Percentiles rank a stretch among this genome's conserved stretches.
These are phyloP conservation scores for Tenthredo notha DNA, from an alignment of 2,888 invertebrate genomes.

Conservation along the genomic window DNA sequence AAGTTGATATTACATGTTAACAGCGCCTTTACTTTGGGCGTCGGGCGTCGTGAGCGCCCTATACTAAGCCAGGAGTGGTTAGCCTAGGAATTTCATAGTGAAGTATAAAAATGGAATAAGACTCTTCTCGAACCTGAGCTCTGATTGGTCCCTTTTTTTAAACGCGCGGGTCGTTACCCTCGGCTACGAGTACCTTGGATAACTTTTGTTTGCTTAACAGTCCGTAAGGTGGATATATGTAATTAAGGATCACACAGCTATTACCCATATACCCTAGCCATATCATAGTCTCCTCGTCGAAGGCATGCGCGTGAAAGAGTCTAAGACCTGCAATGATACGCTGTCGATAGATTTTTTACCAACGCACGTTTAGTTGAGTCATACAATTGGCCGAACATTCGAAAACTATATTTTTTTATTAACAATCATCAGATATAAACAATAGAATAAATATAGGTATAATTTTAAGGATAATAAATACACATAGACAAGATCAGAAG, in stretches of 20 bases:
- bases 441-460: constrained; percentile 36
- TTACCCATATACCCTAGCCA: constrained; percentile 30
- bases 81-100: constrained; percentile 52
- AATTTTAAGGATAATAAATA: constrained; percentile 38
- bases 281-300: neutral
- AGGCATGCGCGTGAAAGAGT: constrained; percentile 15
- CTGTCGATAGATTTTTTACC: neutral
- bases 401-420: constrained; percentile 16
- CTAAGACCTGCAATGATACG: neutral
- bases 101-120: constrained; percentile 53
- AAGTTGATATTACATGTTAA: constrained; percentile 21
- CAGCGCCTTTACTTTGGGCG: constrained; percentile 45
- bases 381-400: neutral
- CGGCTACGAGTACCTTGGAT: constrained; percentile 49
- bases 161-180: constrained; percentile 53
- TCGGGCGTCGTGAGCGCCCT: constrained; percentile 43
- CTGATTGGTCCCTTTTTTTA: constrained; percentile 52
- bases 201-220: constrained; percentile 53
- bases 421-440: constrained; percentile 41
- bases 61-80: constrained; percentile 49
- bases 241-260: constrained; percentile 53
- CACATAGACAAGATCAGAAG: constrained; percentile 17
- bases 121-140: constrained; percentile 48
- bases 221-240: constrained; percentile 53
- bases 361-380: neutral